Conservation (phyloP, 2,113 vertebrate species). For the Alosa alosa region DNA sequence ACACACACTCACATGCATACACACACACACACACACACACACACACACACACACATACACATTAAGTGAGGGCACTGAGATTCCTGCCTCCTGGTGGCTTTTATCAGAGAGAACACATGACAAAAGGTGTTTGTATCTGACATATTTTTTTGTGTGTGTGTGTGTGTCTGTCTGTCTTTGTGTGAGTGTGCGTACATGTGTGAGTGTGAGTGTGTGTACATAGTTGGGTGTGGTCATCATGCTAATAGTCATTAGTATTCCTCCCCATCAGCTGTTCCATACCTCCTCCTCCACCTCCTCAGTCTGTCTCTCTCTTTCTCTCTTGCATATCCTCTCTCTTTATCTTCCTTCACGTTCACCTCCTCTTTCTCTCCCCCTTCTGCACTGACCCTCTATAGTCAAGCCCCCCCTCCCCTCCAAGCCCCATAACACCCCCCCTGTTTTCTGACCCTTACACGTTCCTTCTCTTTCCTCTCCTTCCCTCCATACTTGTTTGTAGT, state of each 20-base stretch:
- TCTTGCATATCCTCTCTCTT: slow-evolving; percentile 15
- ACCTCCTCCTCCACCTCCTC: background rate
- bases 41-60: too few species aligned
- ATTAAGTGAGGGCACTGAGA: too few species aligned
- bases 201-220: too few species aligned
- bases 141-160: background rate
- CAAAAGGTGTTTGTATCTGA: background rate
- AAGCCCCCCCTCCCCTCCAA: too few species aligned
- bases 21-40: too few species aligned
- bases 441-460: background rate
- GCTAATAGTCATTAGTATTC: background rate
- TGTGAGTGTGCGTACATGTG: background rate
- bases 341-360: background rate
- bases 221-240: background rate
- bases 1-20: too few species aligned
- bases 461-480: background rate
- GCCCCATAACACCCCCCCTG: background rate
- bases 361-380: slow-evolving; percentile 31
- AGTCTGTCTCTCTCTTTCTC: slow-evolving; percentile 29
- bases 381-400: background rate
- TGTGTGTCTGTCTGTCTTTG: too few species aligned
- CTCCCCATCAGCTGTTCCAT: background rate
- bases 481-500: background rate
- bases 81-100: background rate
- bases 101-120: background rate